Percentiles rank a stretch among this genome's conserved stretches.
phyloP scores from a whole-genome alignment of 1,140 invertebrate species.

The Liolophura sinensis region DNA sequence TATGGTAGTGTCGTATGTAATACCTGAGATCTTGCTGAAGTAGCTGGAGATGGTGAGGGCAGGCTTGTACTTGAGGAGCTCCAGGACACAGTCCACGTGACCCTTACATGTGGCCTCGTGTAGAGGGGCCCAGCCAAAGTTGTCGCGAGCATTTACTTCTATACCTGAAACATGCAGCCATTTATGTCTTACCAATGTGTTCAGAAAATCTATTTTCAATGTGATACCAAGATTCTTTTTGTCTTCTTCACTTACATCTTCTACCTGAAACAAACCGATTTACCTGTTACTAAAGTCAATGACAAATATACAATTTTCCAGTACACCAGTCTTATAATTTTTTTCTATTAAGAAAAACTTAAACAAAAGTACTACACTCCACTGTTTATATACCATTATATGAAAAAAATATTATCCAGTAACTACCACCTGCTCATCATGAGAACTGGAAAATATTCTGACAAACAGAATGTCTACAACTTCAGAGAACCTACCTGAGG shows the following conservation, averaged over 20 bases:
- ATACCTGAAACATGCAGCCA: conserved; percentile 28
- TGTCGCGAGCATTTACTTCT: conserved; percentile 66
- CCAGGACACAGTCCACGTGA: conserved; percentile 74
- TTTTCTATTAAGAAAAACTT: no score
- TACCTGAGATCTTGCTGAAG: conserved; percentile 18
- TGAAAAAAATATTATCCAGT: background rate
- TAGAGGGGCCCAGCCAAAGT: conserved; percentile 88
- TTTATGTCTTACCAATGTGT: background rate
- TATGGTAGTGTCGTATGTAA: no score
- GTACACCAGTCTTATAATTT: no score
- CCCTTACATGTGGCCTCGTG: conserved; percentile 93
- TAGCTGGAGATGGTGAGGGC: conserved; percentile 33
- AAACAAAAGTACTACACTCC: no score
- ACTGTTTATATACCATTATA: no score
- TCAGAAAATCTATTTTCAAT: background rate
- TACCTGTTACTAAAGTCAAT: background rate
- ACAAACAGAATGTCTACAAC: background rate
- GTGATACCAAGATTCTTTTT: background rate
- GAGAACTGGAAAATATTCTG: background rate
- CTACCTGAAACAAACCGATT: background rate
- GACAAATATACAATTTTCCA: background rate
- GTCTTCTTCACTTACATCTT: background rate
- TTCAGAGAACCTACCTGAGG: conserved; percentile 67
- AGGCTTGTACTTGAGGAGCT: conserved; percentile 66
- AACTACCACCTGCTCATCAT: background rate